Percentiles rank a stretch among this genome's conserved stretches.
phyloP scores from a whole-genome alignment of 2,888 invertebrate genomes.

The Trypoxylon attenuatum region DNA sequence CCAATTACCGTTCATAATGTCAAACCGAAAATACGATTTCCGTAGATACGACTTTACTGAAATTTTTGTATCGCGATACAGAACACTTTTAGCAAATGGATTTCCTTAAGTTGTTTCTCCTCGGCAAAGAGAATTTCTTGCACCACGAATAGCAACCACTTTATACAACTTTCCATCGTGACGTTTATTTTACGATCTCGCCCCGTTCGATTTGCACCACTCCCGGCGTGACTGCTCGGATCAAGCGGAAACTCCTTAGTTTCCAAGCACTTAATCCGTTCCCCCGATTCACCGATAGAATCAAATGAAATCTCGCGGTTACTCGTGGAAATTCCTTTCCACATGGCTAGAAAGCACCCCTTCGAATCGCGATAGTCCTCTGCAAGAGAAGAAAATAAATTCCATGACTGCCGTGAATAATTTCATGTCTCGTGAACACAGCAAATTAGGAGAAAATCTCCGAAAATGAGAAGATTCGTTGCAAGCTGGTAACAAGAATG shows the following conservation, averaged over 20 bases:
- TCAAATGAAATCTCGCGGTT: conserved; percentile 11
- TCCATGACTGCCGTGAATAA: no score
- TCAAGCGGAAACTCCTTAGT: conserved; percentile 20
- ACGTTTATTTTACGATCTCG: conserved; percentile 26
- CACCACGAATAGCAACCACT: conserved; percentile 25
- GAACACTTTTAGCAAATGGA: no score
- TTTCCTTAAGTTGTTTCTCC: not conserved
- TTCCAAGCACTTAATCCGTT: conserved; percentile 25
- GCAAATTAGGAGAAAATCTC: no score
- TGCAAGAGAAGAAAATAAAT: not conserved
- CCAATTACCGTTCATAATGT: no score
- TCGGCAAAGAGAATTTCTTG: conserved; percentile 4
- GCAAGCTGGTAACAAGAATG: no score
- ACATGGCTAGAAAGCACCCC: no score
- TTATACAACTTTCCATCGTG: conserved; percentile 41
- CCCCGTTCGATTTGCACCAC: conserved; percentile 21
- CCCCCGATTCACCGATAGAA: conserved; percentile 3
- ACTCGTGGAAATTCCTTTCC: not conserved
- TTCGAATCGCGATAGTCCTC: not conserved
- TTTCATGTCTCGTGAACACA: no score
- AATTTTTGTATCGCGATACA: no score
- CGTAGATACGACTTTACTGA: no score
- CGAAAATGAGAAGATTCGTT: no score
- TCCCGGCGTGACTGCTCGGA: conserved; percentile 3
- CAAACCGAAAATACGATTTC: no score